Percentiles rank a stretch among this genome's conserved stretches.
Conservation (phyloP, 2,113 vertebrate genomes). For the Sinocyclocheilus anophthalmus region DNA sequence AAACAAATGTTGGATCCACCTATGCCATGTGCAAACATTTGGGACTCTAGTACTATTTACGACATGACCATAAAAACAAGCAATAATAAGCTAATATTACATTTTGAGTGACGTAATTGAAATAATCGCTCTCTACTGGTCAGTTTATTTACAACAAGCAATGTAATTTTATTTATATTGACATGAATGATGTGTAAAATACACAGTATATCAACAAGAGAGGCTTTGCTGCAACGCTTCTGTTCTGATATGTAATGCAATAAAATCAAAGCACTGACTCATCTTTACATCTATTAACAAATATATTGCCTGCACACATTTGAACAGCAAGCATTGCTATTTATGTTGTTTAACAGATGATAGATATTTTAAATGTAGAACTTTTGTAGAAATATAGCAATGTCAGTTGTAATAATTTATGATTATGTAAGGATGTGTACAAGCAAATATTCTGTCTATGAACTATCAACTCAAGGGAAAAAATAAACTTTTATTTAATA, state of each 20-base stretch:
- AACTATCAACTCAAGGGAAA: neutral
- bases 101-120: neutral
- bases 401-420: neutral
- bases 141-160: neutral
- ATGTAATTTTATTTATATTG: neutral
- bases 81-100: slow-evolving; percentile 1
- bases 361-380: neutral
- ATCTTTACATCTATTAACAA: neutral
- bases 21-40: neutral
- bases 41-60: neutral
- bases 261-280: neutral
- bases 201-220: neutral
- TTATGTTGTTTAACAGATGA: neutral
- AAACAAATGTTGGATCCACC: neutral
- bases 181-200: neutral
- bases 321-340: neutral
- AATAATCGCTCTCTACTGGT: neutral
- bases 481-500: slow-evolving; percentile 3
- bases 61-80: neutral
- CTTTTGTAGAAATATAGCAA: neutral
- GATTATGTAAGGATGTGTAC: neutral
- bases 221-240: neutral
- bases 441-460: neutral
- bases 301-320: neutral
- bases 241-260: neutral